Percentiles rank a stretch among this genome's conserved stretches.
phyloP scores from a whole-genome alignment of 2,888 invertebrate species.

The Hanleya hanleyi region DNA sequence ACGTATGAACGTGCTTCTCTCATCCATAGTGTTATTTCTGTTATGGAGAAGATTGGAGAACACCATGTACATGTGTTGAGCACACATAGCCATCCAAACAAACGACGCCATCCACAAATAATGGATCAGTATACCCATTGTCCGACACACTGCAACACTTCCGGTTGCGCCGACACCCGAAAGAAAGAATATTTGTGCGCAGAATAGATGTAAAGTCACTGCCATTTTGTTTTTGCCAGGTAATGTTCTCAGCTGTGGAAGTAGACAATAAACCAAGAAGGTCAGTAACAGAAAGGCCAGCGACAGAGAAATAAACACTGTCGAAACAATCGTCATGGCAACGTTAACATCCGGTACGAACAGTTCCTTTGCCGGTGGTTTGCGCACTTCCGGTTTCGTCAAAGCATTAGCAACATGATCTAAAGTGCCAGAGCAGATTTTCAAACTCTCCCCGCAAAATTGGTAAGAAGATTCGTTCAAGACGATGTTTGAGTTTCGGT shows the following conservation, averaged over 20 bases:
- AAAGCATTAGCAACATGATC: no score
- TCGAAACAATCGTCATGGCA: not conserved
- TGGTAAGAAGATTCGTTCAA: no score
- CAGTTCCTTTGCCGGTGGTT: no score
- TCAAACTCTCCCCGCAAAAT: no score
- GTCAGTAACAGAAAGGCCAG: not conserved
- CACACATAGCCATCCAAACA: not conserved
- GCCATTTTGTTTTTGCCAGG: not conserved
- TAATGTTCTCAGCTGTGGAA: not conserved
- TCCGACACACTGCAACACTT: not conserved
- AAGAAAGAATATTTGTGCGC: not conserved
- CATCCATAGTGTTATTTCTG: not conserved
- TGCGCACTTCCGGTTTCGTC: no score
- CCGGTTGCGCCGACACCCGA: not conserved
- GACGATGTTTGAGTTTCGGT: no score
- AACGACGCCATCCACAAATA: not conserved
- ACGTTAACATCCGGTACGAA: no score
- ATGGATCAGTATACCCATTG: constrained; percentile 1
- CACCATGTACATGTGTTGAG: not conserved
- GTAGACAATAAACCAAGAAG: not conserved
- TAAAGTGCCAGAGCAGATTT: no score
- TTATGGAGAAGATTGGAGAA: not conserved
- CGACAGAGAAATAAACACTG: not conserved
- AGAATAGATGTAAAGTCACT: not conserved
- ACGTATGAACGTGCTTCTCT: not conserved